Conservation (phyloP, 1,140 invertebrate species). For the Cherax destructor region DNA sequence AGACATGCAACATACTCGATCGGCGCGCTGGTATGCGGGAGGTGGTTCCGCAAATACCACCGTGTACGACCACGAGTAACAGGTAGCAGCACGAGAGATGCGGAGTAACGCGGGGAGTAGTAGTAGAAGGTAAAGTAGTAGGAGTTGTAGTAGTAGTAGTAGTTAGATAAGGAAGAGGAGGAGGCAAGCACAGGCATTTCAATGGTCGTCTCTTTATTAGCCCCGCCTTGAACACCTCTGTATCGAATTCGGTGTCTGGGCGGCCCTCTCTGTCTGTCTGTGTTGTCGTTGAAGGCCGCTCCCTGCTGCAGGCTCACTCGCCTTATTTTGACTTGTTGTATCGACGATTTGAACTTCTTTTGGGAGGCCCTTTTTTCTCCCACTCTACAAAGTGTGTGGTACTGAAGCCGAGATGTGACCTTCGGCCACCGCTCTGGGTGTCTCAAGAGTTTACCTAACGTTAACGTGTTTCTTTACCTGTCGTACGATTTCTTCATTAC, state of each 20-base stretch:
- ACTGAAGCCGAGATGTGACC: neutral
- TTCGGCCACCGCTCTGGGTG: neutral
- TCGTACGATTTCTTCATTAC: neutral
- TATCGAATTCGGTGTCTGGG: neutral
- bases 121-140: no score
- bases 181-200: no score
- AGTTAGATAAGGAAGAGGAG: no score
- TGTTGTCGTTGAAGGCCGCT: neutral
- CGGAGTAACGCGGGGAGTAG: no score
- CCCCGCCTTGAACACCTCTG: neutral
- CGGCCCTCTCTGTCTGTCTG: neutral
- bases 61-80: neutral
- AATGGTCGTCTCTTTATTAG: neutral
- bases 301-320: neutral
- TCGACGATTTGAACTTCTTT: slow-evolving; percentile 1
- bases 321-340: slow-evolving; percentile 16
- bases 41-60: neutral
- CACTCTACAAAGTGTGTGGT: neutral
- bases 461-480: neutral
- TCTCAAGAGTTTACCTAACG: neutral
- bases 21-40: slow-evolving; percentile 18
- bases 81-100: neutral
- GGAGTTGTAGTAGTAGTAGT: no score
- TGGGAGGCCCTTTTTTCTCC: neutral
- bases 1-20: slow-evolving; percentile 43